Evolutionary conservation across 2,888 invertebrate species (phyloP).

Genomic region (Vesta saturnalis): DNA sequence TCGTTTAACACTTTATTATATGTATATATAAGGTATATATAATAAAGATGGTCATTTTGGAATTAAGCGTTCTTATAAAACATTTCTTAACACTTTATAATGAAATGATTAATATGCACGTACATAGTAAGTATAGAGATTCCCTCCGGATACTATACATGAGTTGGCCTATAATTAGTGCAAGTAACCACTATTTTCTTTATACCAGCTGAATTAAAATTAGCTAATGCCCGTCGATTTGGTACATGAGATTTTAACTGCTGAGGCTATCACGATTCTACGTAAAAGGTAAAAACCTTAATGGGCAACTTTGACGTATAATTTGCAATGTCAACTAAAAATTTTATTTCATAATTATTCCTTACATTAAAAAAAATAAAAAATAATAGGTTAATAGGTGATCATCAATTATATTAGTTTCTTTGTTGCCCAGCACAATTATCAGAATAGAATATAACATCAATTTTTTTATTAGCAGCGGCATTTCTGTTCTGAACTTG

Average conservation of each 20-base stretch:
- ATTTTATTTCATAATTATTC: neutral
- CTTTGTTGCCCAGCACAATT: no score
- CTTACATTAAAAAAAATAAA: neutral
- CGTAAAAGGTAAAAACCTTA: constrained; percentile 16
- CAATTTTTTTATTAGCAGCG: no score
- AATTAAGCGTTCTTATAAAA: neutral
- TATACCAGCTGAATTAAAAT: constrained; percentile 36
- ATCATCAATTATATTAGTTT: no score
- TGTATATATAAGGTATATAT: no score
- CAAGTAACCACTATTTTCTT: constrained; percentile 38
- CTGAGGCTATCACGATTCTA: constrained; percentile 34
- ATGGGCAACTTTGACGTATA: neutral
- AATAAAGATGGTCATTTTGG: neutral
- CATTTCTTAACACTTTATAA: neutral
- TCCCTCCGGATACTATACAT: constrained; percentile 28
- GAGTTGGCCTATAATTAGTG: constrained; percentile 37
- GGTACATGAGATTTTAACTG: constrained; percentile 24
- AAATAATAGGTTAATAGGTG: no score
- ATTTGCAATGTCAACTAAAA: neutral
- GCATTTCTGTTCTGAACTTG: no score
- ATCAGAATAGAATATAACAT: no score
- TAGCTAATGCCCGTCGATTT: constrained; percentile 32
- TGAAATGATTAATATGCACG: constrained; percentile 25
- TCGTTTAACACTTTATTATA: no score
- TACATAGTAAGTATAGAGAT: constrained; percentile 9